Conservation (phyloP, 1,140 invertebrate species). For the Papilio helenus region DNA sequence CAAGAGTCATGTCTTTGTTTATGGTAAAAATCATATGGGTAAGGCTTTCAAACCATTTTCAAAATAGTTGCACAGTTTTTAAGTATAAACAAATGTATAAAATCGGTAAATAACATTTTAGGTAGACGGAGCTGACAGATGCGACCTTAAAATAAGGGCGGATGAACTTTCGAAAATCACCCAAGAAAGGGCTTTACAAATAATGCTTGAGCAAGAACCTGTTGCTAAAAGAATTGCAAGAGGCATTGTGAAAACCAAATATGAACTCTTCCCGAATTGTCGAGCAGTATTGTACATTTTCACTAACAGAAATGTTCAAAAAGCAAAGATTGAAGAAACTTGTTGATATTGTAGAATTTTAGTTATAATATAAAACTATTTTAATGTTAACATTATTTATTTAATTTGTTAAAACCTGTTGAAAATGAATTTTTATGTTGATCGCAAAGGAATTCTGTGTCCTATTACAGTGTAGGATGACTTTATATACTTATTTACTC, state of each 20-base stretch:
- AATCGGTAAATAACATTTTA: constrained; percentile 41
- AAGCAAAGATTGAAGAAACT: constrained; percentile 25
- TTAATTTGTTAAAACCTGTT: neutral
- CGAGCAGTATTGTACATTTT: constrained; percentile 34
- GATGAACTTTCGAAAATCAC: constrained; percentile 55
- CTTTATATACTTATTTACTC: too few relatives aligned
- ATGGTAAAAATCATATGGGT: too few relatives aligned
- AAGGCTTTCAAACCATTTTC: too few relatives aligned
- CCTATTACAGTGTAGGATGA: too few relatives aligned
- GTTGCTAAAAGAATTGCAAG: constrained; percentile 20
- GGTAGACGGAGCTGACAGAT: constrained; percentile 74
- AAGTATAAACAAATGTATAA: neutral
- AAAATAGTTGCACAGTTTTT: too few relatives aligned
- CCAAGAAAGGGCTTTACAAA: constrained; percentile 40
- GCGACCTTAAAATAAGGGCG: constrained; percentile 71
- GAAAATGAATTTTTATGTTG: too few relatives aligned
- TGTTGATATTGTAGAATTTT: constrained; percentile 12
- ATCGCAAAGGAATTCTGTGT: too few relatives aligned
- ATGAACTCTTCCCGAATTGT: constrained; percentile 34
- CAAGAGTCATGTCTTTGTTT: neutral
- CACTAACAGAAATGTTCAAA: constrained; percentile 37
- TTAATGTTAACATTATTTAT: neutral
- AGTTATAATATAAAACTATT: neutral
- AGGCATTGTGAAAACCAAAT: constrained; percentile 24
- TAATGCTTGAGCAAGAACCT: constrained; percentile 21